Evolutionary conservation across 2,113 vertebrate genomes (phyloP), one percentile per base, ranked within the genome.

Genomic region (Sardina pilchardus): DNA sequence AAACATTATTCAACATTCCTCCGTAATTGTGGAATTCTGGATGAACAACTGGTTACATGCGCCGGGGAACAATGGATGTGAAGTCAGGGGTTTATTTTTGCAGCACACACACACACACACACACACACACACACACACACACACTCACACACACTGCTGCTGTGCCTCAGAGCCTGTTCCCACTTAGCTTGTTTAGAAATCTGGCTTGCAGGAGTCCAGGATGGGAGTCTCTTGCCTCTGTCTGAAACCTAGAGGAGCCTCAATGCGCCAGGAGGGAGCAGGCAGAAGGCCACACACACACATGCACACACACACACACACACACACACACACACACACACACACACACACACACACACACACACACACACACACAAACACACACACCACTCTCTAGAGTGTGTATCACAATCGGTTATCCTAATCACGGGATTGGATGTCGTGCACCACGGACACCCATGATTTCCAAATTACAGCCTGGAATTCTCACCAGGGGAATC

Each of bases 11-110:
- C 86, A 90, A 92, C 94, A 93, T 95, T 95, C 94, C 90, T 91
- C 71, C 89, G 91, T 94, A 93, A 96, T 95, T 94, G 92, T 93
- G 91, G 92, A 95, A 93, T 94, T 92, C 91, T 93, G 91, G 89
- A 92, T 89, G 90, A 93, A 93, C 90, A 89, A 91, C 88, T 88
- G 56, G 86, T 89, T 88, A 84, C 87, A 50, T 88, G 90, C 90
- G 88, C 84, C 75, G 85, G 85, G 83, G 87, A 94, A 94, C 94
- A 92, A 92, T 91, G 90, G 90, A 88, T 92, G 89, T 91, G 89
- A 92, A 92, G 90, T 93, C 88, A 85, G 87, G 89, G 86, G 90
- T 94, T 95, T 95, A 91, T 94, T 94, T 94, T 93, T 91, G 88
- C 89, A 93, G 4, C 39, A 39, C 39, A 39, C 39, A 39, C 39